Evolutionary conservation across 2,797 vertebrate species (phyloP), one percentile per base, ranked within the genome.

Genomic region (Peromyscus nudipes): DNA sequence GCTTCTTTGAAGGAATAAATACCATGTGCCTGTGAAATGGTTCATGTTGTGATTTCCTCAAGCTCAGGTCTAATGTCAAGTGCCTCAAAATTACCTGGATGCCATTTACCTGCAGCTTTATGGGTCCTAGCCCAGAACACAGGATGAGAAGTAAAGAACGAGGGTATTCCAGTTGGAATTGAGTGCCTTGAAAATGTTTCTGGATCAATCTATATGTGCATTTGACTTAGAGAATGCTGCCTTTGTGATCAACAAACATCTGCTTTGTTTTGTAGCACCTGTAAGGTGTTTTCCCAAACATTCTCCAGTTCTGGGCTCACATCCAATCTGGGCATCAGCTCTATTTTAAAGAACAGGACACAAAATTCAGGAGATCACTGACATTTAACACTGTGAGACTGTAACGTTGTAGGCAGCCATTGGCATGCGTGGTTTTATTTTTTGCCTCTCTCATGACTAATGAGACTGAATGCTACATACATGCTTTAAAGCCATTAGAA

Each of bases 401-500:
- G 43, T 16, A 55, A 27, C 21, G 11, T 62, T 37, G 76, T 89
- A 64, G 52, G 40, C 82, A 81, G 43, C 9, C n/a, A 13, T 65
- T 85, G 57, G 94, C 60, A 43, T 0, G 17, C 25, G 8, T 91
- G 49, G 23, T 76, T 94, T 86, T 80, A 73, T 80, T 76, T 79
- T 95, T 94, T 83, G 76, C 71, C 89, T 92, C 67, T 60, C 43
- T 96, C 1, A 9, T 43, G 46, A 89, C 62, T 76, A 73, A 46
- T 17, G 40, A 96, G 7, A 93, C 29, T n/a, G 34, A 84, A 25
- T 31, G 16, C 8, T 84, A 60, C 76, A 77, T 19, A 21, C 31
- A 67, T 62, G 23, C 5, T 71, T 93, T 76, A 65, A 37, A 57
- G 25, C 2, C 34, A 25, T 80, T 75, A 71, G 49, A 46, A 40